phyloP scores from a whole-genome alignment of 2,888 invertebrate species.

The Latheticus oryzae region DNA sequence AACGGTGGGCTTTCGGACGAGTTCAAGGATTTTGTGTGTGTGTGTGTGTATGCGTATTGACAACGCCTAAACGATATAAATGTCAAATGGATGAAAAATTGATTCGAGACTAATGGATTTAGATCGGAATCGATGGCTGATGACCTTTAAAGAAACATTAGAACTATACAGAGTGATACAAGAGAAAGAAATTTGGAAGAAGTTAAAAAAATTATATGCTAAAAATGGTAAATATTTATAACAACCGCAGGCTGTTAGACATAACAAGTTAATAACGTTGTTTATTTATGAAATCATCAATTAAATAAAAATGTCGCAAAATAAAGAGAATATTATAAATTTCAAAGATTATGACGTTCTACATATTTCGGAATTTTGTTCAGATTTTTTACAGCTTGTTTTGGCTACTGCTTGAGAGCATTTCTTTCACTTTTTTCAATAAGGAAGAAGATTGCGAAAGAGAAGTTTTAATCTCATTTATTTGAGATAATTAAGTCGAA shows the following conservation, averaged over 20 bases:
- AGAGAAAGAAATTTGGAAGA: neutral
- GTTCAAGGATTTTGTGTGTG: slow-evolving; percentile 25
- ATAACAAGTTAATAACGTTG: slow-evolving; percentile 11
- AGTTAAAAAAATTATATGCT: neutral
- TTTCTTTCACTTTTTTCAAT: too few relatives aligned
- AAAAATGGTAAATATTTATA: slow-evolving; percentile 15
- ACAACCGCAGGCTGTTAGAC: slow-evolving; percentile 2
- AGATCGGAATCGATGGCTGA: too few relatives aligned
- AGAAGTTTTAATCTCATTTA: too few relatives aligned
- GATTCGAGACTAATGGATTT: neutral
- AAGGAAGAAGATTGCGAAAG: too few relatives aligned
- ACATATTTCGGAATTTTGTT: slow-evolving; percentile 6
- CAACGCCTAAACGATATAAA: slow-evolving; percentile 29
- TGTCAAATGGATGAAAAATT: slow-evolving; percentile 17
- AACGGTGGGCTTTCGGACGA: slow-evolving; percentile 34
- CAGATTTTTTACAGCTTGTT: slow-evolving; percentile 4
- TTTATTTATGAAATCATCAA: slow-evolving; percentile 21
- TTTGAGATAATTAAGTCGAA: too few relatives aligned
- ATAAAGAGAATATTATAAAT: slow-evolving; percentile 4
- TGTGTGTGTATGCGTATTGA: slow-evolving; percentile 8
- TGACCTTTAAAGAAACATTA: slow-evolving; percentile 12
- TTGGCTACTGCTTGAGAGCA: neutral
- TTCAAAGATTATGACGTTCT: slow-evolving; percentile 1
- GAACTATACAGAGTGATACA: neutral
- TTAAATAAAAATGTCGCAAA: slow-evolving; percentile 4